Evolutionary conservation across 2,888 invertebrate genomes (phyloP).

Genomic region (Monopis laevigella): DNA sequence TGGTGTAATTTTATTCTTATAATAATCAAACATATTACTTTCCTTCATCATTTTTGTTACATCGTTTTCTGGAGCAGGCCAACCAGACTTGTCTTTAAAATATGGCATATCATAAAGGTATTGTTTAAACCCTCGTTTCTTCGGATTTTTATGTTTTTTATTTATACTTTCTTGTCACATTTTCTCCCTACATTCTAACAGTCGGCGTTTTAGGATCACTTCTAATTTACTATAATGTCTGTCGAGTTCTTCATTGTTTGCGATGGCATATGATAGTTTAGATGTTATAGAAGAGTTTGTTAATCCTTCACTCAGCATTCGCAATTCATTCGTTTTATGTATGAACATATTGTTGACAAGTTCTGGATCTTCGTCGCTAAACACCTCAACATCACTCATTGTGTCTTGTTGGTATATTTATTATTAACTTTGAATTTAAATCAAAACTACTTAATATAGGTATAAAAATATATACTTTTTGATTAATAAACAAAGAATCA

Average conservation of each 20-base stretch:
- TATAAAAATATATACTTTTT: too few species aligned
- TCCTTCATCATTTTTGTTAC: background rate
- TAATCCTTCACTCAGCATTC: too few species aligned
- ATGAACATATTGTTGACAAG: too few species aligned
- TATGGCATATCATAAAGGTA: background rate
- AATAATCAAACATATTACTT: background rate
- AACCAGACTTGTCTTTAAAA: background rate
- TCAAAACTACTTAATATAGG: too few species aligned
- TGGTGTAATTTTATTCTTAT: background rate
- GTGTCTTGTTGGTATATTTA: too few species aligned
- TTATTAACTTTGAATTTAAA: too few species aligned
- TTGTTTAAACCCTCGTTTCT: background rate
- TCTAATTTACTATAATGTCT: background rate
- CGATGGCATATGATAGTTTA: background rate
- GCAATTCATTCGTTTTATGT: too few species aligned
- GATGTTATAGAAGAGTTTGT: background rate
- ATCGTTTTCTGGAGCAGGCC: background rate
- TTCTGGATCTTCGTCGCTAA: too few species aligned
- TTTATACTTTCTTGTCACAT: too few species aligned
- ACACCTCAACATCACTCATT: too few species aligned
- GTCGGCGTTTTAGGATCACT: background rate
- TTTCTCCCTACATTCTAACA: slow-evolving; percentile 1
- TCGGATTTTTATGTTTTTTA: too few species aligned
- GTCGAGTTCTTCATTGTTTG: background rate
- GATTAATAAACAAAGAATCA: too few species aligned